Base-by-base conservation (phyloP, 2,888 invertebrate genomes). In the Antheraea yamamai region DNA sequence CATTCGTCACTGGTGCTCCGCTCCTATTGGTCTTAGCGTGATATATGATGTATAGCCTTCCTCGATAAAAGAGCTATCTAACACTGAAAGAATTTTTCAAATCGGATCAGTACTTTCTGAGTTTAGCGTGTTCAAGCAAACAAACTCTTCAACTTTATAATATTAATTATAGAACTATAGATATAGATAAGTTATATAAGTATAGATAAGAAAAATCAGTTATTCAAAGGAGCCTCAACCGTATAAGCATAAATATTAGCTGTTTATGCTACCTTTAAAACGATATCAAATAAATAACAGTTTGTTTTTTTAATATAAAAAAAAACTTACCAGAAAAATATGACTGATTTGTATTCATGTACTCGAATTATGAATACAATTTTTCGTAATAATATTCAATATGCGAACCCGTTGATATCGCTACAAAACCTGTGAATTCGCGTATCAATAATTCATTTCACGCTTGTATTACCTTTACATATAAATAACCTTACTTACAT, bases 361-460 rank as follows among this genome's bases (percentile, higher is more conserved):
- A 18, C 16, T 16, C 14, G 68, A 35, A 68, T 68, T 18, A 68
- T 68, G 68, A 68, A 68, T 68, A 68, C 68, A 30, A 4, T 35
- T 68, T 68, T 35, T 14, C 35, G 7, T 35, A 68, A 68, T 68
- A 68, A 68, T 26, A 68, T 68, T 68, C 68, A 68, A 30, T 68
- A 16, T 20, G 30, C 68, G 26, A 68, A 68, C 68, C 0, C 68
- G 26, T 35, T 68, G 68, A 61, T 61, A 61, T 23, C n/a, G 23
- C 61, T 23, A 23, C 61, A 61, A 61, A 66, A 30, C 30, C 64
- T 26, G 30, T 30, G 30, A 66, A 66, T 30, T 66, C 64, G 4
- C 30, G 6, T 66, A 30, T 26, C 30, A 66, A 30, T 66, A 66
- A 66, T 30, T 66, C 64, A 26, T 26, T 30, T 30, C 64, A 66